phyloP scores from a whole-genome alignment of 2,888 invertebrate species.

The Lapara coniferarum region DNA sequence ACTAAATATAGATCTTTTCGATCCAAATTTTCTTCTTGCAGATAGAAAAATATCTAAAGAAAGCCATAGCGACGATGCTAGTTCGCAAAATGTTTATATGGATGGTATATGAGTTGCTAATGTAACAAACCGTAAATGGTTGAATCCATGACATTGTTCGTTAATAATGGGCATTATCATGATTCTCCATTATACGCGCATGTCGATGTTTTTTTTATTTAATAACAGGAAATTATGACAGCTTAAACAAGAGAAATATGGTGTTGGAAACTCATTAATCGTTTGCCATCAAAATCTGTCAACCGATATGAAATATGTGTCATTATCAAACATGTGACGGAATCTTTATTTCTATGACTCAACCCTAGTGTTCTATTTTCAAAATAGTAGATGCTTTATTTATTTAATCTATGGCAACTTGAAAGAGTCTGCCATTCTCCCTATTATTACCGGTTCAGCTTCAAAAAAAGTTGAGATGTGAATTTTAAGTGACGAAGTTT shows the following conservation, averaged over 20 bases:
- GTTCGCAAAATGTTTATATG: not conserved
- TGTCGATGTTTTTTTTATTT: slow-evolving; percentile 42
- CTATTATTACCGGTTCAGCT: too few relatives aligned
- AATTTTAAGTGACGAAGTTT: not conserved
- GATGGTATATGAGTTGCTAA: slow-evolving; percentile 30
- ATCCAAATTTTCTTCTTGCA: too few relatives aligned
- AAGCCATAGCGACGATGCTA: not conserved
- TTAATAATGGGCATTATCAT: slow-evolving; percentile 52
- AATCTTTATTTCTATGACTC: too few relatives aligned
- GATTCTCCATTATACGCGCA: slow-evolving; percentile 29
- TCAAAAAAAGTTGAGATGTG: too few relatives aligned
- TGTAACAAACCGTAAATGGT: slow-evolving; percentile 46
- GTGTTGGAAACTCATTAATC: not conserved
- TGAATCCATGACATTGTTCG: slow-evolving; percentile 49
- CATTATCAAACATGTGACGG: not conserved
- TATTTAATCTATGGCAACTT: too few relatives aligned
- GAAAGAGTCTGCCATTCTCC: too few relatives aligned
- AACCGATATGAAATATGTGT: not conserved
- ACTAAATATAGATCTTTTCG: too few relatives aligned
- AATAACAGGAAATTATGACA: slow-evolving; percentile 55
- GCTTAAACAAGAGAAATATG: slow-evolving; percentile 47
- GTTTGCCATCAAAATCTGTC: not conserved
- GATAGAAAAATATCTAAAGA: not conserved
- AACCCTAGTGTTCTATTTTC: too few relatives aligned
- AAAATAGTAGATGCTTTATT: too few relatives aligned